Conservation (phyloP, 2,888 invertebrate genomes). For the Linnaemya vulpina region DNA sequence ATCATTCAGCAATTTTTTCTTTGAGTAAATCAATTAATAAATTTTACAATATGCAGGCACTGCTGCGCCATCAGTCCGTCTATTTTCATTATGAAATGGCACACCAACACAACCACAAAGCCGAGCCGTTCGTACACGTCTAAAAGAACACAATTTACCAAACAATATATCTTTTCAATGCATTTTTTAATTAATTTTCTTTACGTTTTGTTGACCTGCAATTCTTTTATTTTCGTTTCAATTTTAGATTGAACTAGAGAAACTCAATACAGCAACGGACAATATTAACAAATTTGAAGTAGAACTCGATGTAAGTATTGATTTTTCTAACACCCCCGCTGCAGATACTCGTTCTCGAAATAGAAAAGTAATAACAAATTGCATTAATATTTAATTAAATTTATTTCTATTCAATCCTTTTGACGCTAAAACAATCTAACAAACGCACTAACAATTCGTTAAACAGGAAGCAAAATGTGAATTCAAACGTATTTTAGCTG, state of each 20-base stretch:
- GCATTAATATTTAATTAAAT: slow-evolving; percentile 34
- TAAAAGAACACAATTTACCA: too few species aligned
- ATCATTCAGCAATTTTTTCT: too few species aligned
- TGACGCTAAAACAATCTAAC: slow-evolving; percentile 24
- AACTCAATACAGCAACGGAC: slow-evolving; percentile 94
- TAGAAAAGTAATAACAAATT: slow-evolving; percentile 6
- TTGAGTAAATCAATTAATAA: too few species aligned
- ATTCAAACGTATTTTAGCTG: slow-evolving; percentile 91
- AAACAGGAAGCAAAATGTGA: slow-evolving; percentile 90
- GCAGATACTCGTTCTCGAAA: neutral
- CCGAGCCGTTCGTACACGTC: too few species aligned
- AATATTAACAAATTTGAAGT: slow-evolving; percentile 96
- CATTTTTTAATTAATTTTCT: slow-evolving; percentile 33
- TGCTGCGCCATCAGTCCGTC: too few species aligned
- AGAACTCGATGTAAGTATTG: slow-evolving; percentile 89
- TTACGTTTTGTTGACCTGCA: neutral
- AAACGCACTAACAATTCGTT: slow-evolving; percentile 14
- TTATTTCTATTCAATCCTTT: slow-evolving; percentile 29
- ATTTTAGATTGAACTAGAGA: slow-evolving; percentile 91
- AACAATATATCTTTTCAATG: slow-evolving; percentile 1
- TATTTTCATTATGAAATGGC: too few species aligned
- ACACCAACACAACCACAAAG: too few species aligned
- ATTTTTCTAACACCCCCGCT: neutral
- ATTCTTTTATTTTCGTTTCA: slow-evolving; percentile 49
- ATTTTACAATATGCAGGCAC: too few species aligned